Percentiles rank a stretch among this genome's conserved stretches.
Evolutionary conservation across 2,888 invertebrate species (phyloP).

Genomic region (Phaonia tiefii): DNA sequence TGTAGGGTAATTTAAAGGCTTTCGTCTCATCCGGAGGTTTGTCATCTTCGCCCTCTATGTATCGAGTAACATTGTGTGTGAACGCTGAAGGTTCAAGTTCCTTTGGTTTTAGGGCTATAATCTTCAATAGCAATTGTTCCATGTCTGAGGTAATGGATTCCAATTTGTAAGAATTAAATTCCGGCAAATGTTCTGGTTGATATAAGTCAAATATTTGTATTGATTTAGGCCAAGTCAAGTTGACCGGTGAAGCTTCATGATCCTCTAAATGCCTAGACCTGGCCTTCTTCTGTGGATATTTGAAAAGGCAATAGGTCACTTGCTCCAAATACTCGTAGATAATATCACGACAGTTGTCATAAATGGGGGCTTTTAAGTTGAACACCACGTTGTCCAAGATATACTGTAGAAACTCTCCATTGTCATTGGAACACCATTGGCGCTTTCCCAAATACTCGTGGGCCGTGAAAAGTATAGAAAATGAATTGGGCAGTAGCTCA

Average conservation of each 20-base stretch:
- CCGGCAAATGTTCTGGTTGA: slow-evolving; percentile 89
- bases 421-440: slow-evolving; percentile 89
- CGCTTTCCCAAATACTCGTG: slow-evolving; percentile 92
- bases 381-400: slow-evolving; percentile 88
- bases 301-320: slow-evolving; percentile 90
- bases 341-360: slow-evolving; percentile 85
- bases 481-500: slow-evolving; percentile 85
- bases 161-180: slow-evolving; percentile 88
- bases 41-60: slow-evolving; percentile 84
- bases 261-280: slow-evolving; percentile 79
- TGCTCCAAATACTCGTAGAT: slow-evolving; percentile 92
- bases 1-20: slow-evolving; percentile 82
- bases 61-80: slow-evolving; percentile 84
- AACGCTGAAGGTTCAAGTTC: slow-evolving; percentile 85
- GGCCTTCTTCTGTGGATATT: slow-evolving; percentile 88
- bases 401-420: slow-evolving; percentile 89
- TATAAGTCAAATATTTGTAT: slow-evolving; percentile 91
- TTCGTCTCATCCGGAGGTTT: slow-evolving; percentile 82
- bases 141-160: slow-evolving; percentile 91
- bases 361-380: slow-evolving; percentile 84
- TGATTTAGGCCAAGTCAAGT: slow-evolving; percentile 87
- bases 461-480: slow-evolving; percentile 89
- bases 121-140: slow-evolving; percentile 87
- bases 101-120: slow-evolving; percentile 85
- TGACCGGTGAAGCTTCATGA: slow-evolving; percentile 87